Evolutionary conservation across 2,113 vertebrate genomes (phyloP), one percentile per base, ranked within the genome.

Genomic region (Eleginops maclovinus): DNA sequence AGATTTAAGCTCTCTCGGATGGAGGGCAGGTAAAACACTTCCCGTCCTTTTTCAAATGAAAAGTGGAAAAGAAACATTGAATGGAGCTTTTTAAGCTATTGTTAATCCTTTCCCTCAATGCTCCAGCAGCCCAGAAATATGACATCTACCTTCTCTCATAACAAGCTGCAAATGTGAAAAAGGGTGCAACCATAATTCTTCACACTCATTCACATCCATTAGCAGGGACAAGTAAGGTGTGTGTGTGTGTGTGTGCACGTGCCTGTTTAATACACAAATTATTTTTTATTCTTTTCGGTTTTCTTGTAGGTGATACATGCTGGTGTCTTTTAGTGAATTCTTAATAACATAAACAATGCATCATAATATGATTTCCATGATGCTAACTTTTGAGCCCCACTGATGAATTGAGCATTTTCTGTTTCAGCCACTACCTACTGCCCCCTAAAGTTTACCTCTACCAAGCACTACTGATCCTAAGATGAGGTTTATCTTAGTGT

Each of bases 1-100:
- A 12, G 51, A 75, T 84, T 85, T 82, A 91, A 87, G 78, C 88
- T 89, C 75, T 83, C 81, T 81, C 59, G 77, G 78, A 87, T 81
- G 62, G 28, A 49, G 67, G 36, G 61, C 71, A 75, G 0, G 70
- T 80, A 76, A 84, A 88, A 87, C 72, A 75, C 72, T 73, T 28
- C 59, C 49, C 64, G 76, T 79, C 75, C 79, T 86, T 88, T 79
- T 36, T 83, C 15, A 55, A 78, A 83, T 61, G 54, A 83, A 72
- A 83, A 77, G 31, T 73, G 54, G 28, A 63, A 75, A 60, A 44
- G 69, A 88, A 79, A 82, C 64, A 82, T 81, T 86, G 76, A 81
- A 83, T 85, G 9, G 75, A 79, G 59, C 65, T 72, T 89, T 85
- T 87, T 73, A 82, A 79, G 79, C 86, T 65, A 65, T 76, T 87